Evolutionary conservation across 2,888 invertebrate species (phyloP).

Genomic region (Amphipoea oculea): DNA sequence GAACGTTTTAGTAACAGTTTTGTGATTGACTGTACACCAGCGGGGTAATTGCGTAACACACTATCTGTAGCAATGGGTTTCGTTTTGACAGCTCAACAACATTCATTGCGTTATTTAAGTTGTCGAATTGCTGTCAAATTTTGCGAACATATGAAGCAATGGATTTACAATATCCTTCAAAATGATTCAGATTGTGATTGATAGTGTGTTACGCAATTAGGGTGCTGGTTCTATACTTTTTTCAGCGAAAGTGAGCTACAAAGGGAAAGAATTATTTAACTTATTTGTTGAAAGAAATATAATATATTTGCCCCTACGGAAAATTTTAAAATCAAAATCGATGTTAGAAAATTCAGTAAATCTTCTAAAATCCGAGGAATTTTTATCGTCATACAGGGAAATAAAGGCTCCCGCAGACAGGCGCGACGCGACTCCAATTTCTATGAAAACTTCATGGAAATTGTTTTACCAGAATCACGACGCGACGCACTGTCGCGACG

Average conservation of each 20-base stretch:
- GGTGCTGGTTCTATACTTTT: neutral
- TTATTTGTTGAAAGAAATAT: neutral
- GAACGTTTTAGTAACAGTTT: conserved; percentile 4
- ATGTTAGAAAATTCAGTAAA: neutral
- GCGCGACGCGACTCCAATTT: neutral
- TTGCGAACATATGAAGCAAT: neutral
- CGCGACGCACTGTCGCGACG: neutral
- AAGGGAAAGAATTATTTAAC: neutral
- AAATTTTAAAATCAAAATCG: neutral
- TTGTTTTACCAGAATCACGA: neutral
- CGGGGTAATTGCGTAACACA: neutral
- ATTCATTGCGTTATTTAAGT: neutral
- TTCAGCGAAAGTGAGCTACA: neutral
- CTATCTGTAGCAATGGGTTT: neutral
- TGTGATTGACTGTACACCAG: conserved; percentile 6
- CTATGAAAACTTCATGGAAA: neutral
- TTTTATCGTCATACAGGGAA: neutral
- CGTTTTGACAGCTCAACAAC: neutral
- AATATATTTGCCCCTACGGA: neutral
- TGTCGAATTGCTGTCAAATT: too few species aligned
- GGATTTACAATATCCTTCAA: neutral
- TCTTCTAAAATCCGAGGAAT: neutral
- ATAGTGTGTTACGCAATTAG: neutral
- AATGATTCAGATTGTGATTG: neutral
- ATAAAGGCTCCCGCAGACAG: neutral